Conservation (phyloP, 1,140 invertebrate genomes). For the Drosophila pseudoobscura region DNA sequence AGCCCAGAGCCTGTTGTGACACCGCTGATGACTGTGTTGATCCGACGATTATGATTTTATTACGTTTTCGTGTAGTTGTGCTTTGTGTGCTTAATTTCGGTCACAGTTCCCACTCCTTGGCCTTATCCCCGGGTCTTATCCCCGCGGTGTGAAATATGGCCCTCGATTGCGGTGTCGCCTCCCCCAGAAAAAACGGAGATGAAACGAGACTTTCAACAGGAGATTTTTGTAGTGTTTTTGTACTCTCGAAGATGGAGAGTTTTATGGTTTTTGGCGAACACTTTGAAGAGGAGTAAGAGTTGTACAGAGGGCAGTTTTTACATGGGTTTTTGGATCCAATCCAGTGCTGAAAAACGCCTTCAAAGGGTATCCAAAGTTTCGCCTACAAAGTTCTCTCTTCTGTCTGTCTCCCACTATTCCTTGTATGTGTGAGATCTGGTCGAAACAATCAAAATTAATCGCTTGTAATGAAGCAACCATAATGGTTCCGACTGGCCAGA, state of each 20-base stretch:
- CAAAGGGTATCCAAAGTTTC: no score
- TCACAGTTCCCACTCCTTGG: constrained; percentile 29
- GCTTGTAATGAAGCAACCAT: constrained; percentile 69
- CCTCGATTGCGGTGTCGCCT: constrained; percentile 28
- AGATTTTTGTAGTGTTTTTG: constrained; percentile 31
- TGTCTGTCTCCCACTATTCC: no score
- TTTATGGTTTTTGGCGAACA: no score
- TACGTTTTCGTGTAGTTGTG: constrained; percentile 80
- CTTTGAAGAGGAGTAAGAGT: no score
- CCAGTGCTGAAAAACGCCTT: neutral
- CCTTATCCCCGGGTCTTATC: constrained; percentile 20
- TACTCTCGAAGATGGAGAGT: no score
- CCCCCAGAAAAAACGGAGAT: constrained; percentile 1
- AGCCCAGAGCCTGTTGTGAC: constrained; percentile 64
- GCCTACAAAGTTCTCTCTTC: no score
- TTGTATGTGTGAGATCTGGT: constrained; percentile 4
- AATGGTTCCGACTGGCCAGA: constrained; percentile 38
- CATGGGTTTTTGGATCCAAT: neutral
- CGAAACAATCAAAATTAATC: constrained; percentile 76
- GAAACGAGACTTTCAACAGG: constrained; percentile 24
- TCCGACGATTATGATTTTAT: constrained; percentile 83
- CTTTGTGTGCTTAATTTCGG: constrained; percentile 76
- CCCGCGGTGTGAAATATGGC: constrained; percentile 74
- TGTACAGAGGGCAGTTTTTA: no score
- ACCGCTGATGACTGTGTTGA: constrained; percentile 83